Evolutionary conservation across 2,888 invertebrate species (phyloP), one percentile per base, ranked within the genome.

Genomic region (Acrocyrtus sp.): DNA sequence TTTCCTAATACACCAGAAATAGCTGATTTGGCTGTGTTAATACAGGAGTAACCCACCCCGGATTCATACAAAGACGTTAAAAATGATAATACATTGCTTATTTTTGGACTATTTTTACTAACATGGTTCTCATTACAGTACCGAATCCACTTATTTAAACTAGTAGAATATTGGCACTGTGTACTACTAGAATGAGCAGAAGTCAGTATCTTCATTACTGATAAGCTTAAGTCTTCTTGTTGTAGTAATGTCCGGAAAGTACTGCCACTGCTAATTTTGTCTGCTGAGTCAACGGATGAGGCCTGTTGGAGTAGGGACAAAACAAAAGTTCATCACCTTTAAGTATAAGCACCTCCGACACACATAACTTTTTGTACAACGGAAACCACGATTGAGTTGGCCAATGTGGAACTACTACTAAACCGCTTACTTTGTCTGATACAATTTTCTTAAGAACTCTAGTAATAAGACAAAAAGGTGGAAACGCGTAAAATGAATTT

Each of bases 1-100:
- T 21, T 43, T 8, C 41, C 47, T 29, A 65, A 17, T 12, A 76
- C n/a, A 1, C 65, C 17, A n/a, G 76, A 73, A 1, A 76, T 12
- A 0, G 73, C 73, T 0, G 73, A 73, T n/a, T 70, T 19, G n/a
- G 47, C 39, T 1, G 69, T 51, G 21, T 73, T 73, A 1, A 76
- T 1, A 27, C 47, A 29, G 8, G 68, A 68, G 27, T 73, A 73
- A 15, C 67, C 48, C 3, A 19, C 19, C 10, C 66, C 66, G 15
- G 34, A 17, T 10, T 60, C 29, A 39, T 41, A 69, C 24, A 57
- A n/a, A 2, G 1, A 1, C 12, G 56, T 43, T 17, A 76, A 56
- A 47, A 61, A 76, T 10, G 12, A 24, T 1, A 62, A 19, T 10
- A 65, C 45, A 3, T n/a, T 15, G 12, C 22, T 45, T 19, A 58